Percentiles rank a stretch among this genome's conserved stretches.
Conservation (phyloP, 2,113 vertebrate genomes). For the Oryzias javanicus region DNA sequence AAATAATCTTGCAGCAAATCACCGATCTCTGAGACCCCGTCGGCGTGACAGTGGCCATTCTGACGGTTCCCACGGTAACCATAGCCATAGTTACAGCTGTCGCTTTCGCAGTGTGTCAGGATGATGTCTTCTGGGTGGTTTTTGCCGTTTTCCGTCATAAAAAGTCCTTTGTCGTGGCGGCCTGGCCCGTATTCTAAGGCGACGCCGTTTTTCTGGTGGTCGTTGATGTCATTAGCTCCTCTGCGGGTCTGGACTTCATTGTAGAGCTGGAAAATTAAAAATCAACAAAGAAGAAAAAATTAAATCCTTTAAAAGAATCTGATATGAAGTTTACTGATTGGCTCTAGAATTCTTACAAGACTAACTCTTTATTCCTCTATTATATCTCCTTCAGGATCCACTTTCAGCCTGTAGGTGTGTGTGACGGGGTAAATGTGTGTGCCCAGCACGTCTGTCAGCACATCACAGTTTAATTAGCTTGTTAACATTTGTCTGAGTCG, state of each 20-base stretch:
- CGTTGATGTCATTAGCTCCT: constrained; percentile 74
- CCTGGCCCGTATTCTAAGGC: constrained; percentile 60
- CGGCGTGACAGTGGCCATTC: constrained; percentile 49
- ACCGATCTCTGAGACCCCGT: constrained; percentile 63
- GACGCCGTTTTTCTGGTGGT: constrained; percentile 65
- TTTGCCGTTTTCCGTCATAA: constrained; percentile 44
- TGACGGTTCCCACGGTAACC: constrained; percentile 49
- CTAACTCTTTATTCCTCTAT: constrained; percentile 14
- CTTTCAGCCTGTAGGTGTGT: constrained; percentile 44
- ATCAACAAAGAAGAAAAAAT: constrained; percentile 2
- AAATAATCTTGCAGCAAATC: constrained; percentile 75
- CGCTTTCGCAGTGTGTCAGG: constrained; percentile 36
- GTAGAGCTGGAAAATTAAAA: constrained; percentile 84
- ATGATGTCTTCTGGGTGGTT: constrained; percentile 27
- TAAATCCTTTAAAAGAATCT: background rate
- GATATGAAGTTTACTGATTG: constrained; percentile 7
- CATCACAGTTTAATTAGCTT: constrained; percentile 63
- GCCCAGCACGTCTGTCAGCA: constrained; percentile 47
- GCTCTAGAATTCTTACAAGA: constrained; percentile 16
- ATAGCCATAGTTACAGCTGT: constrained; percentile 45
- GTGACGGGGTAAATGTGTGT: constrained; percentile 9
- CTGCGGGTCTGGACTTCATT: constrained; percentile 91
- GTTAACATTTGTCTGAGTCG: constrained; percentile 68
- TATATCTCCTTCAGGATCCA: constrained; percentile 41
- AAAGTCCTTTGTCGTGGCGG: constrained; percentile 56